Percentiles rank a stretch among this genome's conserved stretches.
phyloP scores from a whole-genome alignment of 2,888 invertebrate genomes.

The Pandemis heparana region DNA sequence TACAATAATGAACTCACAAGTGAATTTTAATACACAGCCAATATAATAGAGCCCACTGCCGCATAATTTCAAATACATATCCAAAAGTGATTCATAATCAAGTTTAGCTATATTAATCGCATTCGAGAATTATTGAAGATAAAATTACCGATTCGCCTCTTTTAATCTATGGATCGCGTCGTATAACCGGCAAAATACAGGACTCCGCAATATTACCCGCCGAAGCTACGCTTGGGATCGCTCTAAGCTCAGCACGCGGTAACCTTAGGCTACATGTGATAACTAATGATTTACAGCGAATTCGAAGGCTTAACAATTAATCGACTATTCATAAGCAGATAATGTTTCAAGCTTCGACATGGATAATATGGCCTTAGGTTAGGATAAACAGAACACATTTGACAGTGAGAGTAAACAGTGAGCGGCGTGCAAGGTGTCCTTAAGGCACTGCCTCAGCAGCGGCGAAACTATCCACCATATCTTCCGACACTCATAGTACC shows the following conservation, averaged over 20 bases:
- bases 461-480: neutral
- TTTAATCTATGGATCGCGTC: constrained; percentile 8
- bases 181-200: neutral
- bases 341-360: constrained; percentile 17
- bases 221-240: constrained; percentile 5
- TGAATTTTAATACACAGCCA: constrained; percentile 79
- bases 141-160: constrained; percentile 9
- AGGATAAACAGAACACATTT: neutral
- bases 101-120: constrained; percentile 22
- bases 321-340: constrained; percentile 15
- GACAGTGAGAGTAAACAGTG: constrained; percentile 51
- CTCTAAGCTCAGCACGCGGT: constrained; percentile 10
- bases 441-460: constrained; percentile 5
- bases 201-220: constrained; percentile 13
- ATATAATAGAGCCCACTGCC: constrained; percentile 77
- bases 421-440: constrained; percentile 54
- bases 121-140: constrained; percentile 37
- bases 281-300: constrained; percentile 15
- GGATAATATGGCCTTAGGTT: constrained; percentile 11
- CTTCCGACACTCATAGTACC: constrained; percentile 7
- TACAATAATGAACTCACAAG: constrained; percentile 69
- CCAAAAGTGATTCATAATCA: constrained; percentile 32
- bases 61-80: constrained; percentile 61
- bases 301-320: constrained; percentile 6
- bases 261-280: constrained; percentile 12